Conservation (phyloP, 2,113 vertebrate species). For the Myxocyprinus asiaticus region DNA sequence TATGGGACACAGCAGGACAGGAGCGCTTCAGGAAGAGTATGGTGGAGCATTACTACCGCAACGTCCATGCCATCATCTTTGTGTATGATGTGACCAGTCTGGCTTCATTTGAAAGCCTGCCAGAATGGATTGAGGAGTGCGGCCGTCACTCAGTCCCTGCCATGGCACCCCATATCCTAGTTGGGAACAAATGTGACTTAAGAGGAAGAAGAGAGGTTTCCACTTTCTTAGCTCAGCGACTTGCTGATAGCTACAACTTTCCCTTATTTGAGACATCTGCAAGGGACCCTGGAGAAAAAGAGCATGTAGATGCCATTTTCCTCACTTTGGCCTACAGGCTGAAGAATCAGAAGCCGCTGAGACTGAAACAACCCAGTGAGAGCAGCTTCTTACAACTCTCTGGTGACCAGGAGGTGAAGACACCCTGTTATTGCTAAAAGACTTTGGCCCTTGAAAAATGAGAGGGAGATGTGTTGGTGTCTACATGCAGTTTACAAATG, state of each 20-base stretch:
- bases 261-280: constrained; percentile 78
- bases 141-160: constrained; percentile 69
- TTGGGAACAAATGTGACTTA: constrained; percentile 78
- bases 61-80: constrained; percentile 75
- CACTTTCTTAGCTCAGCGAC: constrained; percentile 67
- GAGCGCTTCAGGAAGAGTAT: constrained; percentile 78
- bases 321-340: constrained; percentile 75
- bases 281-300: constrained; percentile 73
- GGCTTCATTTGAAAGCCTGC: constrained; percentile 71
- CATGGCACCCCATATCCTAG: constrained; percentile 72
- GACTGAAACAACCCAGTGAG: constrained; percentile 71
- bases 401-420: constrained; percentile 34
- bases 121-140: constrained; percentile 77
- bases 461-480: background rate
- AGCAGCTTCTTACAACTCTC: constrained; percentile 45
- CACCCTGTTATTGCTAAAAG: constrained; percentile 47
- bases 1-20: constrained; percentile 79
- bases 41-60: constrained; percentile 80
- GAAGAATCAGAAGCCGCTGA: constrained; percentile 74
- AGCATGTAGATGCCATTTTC: constrained; percentile 76
- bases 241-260: constrained; percentile 73
- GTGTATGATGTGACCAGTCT: constrained; percentile 75
- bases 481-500: background rate
- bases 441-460: background rate
- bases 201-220: constrained; percentile 68